Percentiles rank a stretch among this genome's conserved stretches.
Conservation (phyloP, 1,140 invertebrate species). For the Stegodyphus dumicola region DNA sequence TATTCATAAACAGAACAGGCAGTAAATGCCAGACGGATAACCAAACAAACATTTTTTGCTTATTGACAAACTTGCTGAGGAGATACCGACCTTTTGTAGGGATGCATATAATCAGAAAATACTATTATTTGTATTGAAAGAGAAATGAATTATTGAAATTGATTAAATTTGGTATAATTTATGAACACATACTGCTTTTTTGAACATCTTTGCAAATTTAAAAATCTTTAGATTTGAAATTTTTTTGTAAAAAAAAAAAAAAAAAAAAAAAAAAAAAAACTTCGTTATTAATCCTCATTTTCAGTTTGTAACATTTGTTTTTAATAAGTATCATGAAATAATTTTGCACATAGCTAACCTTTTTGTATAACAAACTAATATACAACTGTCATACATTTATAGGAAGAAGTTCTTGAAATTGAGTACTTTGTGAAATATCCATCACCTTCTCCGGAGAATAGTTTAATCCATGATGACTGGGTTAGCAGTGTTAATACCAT, state of each 20-base stretch:
- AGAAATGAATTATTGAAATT: too few species aligned
- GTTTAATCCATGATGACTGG: constrained; percentile 95
- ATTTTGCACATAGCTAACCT: not conserved
- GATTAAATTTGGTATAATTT: too few species aligned
- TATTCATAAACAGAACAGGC: too few species aligned
- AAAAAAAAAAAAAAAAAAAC: too few species aligned
- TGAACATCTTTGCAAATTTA: not conserved
- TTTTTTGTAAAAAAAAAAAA: not conserved
- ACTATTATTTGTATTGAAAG: too few species aligned
- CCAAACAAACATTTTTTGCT: too few species aligned
- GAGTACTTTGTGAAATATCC: constrained; percentile 91
- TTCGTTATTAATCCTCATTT: too few species aligned
- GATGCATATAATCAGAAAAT: too few species aligned
- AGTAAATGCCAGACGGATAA: too few species aligned
- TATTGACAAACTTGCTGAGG: too few species aligned
- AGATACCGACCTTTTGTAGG: too few species aligned
- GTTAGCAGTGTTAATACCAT: constrained; percentile 83
- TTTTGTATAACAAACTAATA: not conserved
- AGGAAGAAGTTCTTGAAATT: constrained; percentile 76
- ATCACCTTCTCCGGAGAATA: constrained; percentile 89
- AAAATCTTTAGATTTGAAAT: not conserved
- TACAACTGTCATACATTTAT: not conserved
- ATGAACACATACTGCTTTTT: too few species aligned
- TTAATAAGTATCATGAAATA: not conserved
- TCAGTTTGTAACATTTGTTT: not conserved